Conservation (phyloP, 2,888 invertebrate genomes). For the Melitaea athalia region DNA sequence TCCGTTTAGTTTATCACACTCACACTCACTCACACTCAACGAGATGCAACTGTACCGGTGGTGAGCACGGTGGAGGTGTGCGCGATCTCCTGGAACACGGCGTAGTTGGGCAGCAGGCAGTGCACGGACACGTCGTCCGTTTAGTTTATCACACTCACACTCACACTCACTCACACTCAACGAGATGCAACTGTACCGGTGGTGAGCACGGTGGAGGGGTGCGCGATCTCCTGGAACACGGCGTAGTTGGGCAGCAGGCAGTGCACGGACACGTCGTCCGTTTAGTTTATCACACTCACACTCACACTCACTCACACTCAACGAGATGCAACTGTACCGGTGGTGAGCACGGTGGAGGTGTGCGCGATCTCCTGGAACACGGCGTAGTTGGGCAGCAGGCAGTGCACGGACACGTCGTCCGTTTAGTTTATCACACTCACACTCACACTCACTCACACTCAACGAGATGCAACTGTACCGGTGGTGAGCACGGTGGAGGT, state of each 20-base stretch:
- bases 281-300: too few species aligned
- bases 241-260: conserved; percentile 96
- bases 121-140: too few species aligned
- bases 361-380: conserved; percentile 97
- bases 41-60: too few species aligned
- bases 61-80: neutral
- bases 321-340: conserved; percentile 81
- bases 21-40: too few species aligned
- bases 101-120: too few species aligned
- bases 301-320: too few species aligned
- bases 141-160: too few species aligned
- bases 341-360: conserved; percentile 92
- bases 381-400: conserved; percentile 95
- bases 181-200: conserved; percentile 82
- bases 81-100: conserved; percentile 37
- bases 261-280: conserved; percentile 93
- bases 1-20: too few species aligned
- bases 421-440: too few species aligned
- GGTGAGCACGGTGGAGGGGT: conserved; percentile 91
- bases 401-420: conserved; percentile 90
- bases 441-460: too few species aligned
- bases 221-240: conserved; percentile 96
- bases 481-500: neutral
- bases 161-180: too few species aligned
- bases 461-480: too few species aligned